phyloP scores from a whole-genome alignment of 2,113 vertebrate species.

The Ia io region DNA sequence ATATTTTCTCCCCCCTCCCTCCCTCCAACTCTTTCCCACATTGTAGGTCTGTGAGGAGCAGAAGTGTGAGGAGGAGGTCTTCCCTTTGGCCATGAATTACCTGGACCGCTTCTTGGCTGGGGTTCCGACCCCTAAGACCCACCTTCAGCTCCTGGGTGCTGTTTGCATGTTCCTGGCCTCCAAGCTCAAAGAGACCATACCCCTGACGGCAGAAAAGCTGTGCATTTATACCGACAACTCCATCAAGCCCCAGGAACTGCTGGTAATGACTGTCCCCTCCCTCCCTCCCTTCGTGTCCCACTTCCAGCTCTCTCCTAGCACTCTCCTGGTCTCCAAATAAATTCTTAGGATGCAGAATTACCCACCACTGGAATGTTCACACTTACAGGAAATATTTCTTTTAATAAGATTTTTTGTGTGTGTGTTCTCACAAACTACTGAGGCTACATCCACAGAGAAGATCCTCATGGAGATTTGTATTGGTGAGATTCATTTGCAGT shows the following conservation, averaged over 20 bases:
- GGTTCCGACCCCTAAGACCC: conserved; percentile 94
- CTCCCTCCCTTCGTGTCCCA: background rate
- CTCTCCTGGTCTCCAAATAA: background rate
- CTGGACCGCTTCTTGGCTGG: conserved; percentile 97
- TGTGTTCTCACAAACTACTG: background rate
- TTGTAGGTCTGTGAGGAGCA: conserved; percentile 96
- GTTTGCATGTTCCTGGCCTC: conserved; percentile 99
- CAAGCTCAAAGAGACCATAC: conserved; percentile 97
- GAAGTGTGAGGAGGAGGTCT: conserved; percentile 98
- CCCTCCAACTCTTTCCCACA: background rate
- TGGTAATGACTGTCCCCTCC: conserved; percentile 88
- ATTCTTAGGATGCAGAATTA: background rate
- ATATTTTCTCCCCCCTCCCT: background rate
- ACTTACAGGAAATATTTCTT: background rate
- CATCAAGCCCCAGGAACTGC: conserved; percentile 94
- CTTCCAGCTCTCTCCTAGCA: background rate
- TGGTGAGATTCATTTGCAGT: background rate
- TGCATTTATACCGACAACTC: conserved; percentile 99
- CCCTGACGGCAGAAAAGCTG: conserved; percentile 95
- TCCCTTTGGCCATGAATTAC: conserved; percentile 98
- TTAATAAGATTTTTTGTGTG: background rate
- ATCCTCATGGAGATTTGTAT: background rate
- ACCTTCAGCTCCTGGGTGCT: conserved; percentile 95
- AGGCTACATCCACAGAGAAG: background rate
- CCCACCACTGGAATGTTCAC: background rate